Evolutionary conservation across 1,140 invertebrate species (phyloP).

Genomic region (Ridgeia piscesae): DNA sequence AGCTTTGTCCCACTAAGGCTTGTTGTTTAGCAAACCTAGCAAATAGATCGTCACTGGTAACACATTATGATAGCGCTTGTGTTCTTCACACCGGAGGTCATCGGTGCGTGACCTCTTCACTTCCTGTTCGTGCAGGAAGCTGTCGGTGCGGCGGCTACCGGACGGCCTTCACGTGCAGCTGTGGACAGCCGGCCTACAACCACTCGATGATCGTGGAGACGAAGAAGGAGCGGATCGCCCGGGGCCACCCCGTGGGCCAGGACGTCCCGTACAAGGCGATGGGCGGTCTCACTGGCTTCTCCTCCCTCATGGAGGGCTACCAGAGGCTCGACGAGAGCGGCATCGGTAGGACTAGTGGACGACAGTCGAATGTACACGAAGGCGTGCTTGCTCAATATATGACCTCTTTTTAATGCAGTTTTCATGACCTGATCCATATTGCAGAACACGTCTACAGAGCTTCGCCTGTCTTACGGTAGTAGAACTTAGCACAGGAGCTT

Average conservation of each 20-base stretch:
- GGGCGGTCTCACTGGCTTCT: slow-evolving; percentile 59
- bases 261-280: slow-evolving; percentile 55
- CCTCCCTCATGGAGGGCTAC: slow-evolving; percentile 58
- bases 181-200: slow-evolving; percentile 45
- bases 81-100: background rate
- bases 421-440: too few species aligned
- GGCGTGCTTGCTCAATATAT: background rate
- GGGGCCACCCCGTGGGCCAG: slow-evolving; percentile 57
- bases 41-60: too few species aligned
- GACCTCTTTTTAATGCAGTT: too few species aligned
- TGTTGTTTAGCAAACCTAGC: too few species aligned
- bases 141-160: slow-evolving; percentile 53
- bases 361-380: background rate
- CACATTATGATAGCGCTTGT: too few species aligned
- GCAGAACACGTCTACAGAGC: too few species aligned
- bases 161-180: slow-evolving; percentile 56
- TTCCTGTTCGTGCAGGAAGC: slow-evolving; percentile 34
- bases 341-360: slow-evolving; percentile 38
- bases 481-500: too few species aligned
- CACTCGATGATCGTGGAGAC: slow-evolving; percentile 56
- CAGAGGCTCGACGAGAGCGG: slow-evolving; percentile 57
- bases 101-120: background rate
- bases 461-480: too few species aligned
- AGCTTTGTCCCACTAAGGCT: too few species aligned
- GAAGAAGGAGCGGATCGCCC: slow-evolving; percentile 49